Evolutionary conservation across 2,113 vertebrate species (phyloP).

Genomic region (Chloropsis cyanopogon): DNA sequence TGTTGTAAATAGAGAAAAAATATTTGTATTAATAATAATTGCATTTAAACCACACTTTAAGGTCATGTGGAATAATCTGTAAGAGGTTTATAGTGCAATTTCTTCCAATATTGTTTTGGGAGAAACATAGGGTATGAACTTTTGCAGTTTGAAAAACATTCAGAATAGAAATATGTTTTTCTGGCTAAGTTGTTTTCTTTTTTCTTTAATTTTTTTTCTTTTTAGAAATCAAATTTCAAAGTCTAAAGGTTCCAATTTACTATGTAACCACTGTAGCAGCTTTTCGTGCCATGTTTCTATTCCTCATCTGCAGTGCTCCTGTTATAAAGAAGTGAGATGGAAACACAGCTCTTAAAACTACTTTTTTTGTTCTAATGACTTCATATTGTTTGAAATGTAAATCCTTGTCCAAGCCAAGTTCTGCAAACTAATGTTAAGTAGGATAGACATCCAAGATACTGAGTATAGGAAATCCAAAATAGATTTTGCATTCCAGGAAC

Average conservation of each 20-base stretch:
- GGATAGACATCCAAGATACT: background rate
- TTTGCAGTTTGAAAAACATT: background rate
- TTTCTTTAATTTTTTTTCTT: accelerated
- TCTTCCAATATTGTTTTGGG: background rate
- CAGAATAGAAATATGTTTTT: background rate
- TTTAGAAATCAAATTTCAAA: background rate
- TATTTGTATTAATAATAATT: background rate
- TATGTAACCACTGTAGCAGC: background rate
- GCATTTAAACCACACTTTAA: background rate
- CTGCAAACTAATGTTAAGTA: background rate
- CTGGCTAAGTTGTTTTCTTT: background rate
- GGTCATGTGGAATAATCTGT: background rate
- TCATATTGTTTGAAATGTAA: background rate
- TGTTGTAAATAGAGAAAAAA: background rate
- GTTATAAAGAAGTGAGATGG: background rate
- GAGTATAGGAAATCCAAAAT: background rate
- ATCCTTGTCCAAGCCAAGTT: background rate
- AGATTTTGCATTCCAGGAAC: background rate
- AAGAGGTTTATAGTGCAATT: background rate
- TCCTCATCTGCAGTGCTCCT: background rate
- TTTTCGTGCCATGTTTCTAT: background rate
- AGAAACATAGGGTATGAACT: background rate
- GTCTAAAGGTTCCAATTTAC: background rate
- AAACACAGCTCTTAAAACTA: background rate
- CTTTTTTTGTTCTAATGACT: background rate